These are phyloP conservation scores for Anagyrus pseudococci DNA, from an alignment of 2,888 invertebrate genomes.

Conservation along the genomic window DNA sequence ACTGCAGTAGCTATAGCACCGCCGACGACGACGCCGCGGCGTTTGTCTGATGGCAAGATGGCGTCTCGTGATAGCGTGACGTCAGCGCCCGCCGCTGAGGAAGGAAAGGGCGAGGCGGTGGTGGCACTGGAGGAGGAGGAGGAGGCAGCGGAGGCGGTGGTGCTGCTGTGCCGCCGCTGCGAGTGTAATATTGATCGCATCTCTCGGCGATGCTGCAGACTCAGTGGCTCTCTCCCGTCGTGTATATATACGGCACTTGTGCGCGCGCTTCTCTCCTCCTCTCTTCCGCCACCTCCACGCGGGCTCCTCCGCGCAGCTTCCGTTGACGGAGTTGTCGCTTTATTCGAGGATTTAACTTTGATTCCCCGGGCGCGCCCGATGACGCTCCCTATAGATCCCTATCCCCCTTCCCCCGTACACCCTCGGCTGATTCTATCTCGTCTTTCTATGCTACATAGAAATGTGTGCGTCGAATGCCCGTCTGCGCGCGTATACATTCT, in stretches of 20 bases:
- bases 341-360: conserved; percentile 52
- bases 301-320: conserved; percentile 2
- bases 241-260: not conserved
- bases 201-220: conserved; percentile 57
- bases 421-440: too few relatives aligned
- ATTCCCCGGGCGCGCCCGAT: conserved; percentile 37
- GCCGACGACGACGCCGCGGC: conserved; percentile 43
- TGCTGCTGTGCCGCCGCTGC: too few relatives aligned
- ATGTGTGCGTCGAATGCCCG: not conserved
- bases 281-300: not conserved
- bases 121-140: conserved; percentile 43
- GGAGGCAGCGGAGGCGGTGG: conserved; percentile 40
- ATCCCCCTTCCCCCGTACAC: not conserved
- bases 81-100: conserved; percentile 44
- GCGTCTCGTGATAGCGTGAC: conserved; percentile 60
- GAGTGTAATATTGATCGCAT: conserved; percentile 61
- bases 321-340: conserved; percentile 58
- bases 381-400: not conserved
- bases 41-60: conserved; percentile 56
- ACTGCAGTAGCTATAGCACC: not conserved
- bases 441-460: not conserved
- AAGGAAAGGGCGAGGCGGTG: conserved; percentile 41
- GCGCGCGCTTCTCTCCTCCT: conserved; percentile 13
- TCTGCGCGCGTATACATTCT: not conserved
- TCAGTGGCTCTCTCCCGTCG: conserved; percentile 56